phyloP scores from a whole-genome alignment of 2,113 vertebrate genomes.

The Ammodytes marinus region DNA sequence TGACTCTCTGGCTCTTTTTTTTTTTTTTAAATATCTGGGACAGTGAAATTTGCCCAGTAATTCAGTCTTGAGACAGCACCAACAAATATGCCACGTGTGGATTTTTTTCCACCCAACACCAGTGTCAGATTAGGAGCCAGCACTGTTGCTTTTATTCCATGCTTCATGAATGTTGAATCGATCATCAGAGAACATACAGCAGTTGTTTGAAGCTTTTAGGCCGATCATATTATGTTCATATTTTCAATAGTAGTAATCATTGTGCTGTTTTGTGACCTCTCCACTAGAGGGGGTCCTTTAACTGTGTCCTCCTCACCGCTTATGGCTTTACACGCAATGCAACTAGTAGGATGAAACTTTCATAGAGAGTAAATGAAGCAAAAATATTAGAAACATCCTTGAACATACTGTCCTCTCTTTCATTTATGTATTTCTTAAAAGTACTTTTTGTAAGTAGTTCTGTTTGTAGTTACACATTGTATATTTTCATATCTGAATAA shows the following conservation, averaged over 20 bases:
- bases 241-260: not conserved
- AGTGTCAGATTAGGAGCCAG: not conserved
- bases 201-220: not conserved
- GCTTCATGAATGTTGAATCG: not conserved
- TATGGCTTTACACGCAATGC: no score
- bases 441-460: no score
- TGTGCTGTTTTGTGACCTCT: conserved; percentile 19
- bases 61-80: conserved; percentile 47
- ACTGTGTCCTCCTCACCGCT: conserved; percentile 1
- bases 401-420: no score
- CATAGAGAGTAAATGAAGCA: not conserved
- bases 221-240: not conserved
- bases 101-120: conserved; percentile 21
- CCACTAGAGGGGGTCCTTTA: conserved; percentile 70
- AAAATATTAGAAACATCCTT: not conserved
- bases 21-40: conserved; percentile 31
- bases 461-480: no score
- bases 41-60: conserved; percentile 43
- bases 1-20: conserved; percentile 4
- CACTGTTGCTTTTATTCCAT: not conserved
- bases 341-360: no score
- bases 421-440: no score
- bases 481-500: no score
- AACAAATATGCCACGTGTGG: conserved; percentile 21
- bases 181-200: not conserved